Conservation (phyloP, 2,113 vertebrate species). For the Murina feae region DNA sequence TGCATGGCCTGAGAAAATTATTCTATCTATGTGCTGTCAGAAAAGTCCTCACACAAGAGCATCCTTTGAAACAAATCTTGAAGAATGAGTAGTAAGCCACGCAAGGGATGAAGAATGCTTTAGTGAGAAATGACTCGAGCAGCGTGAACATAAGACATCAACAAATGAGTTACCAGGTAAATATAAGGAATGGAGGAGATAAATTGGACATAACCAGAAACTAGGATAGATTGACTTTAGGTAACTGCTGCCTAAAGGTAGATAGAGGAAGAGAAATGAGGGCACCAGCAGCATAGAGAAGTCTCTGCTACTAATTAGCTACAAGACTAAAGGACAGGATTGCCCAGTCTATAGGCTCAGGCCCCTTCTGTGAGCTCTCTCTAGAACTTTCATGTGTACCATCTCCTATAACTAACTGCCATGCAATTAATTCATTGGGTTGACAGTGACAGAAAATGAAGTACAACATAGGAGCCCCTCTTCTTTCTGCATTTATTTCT, state of each 20-base stretch:
- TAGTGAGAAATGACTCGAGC: not conserved
- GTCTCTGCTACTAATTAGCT: not conserved
- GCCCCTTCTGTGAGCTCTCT: not conserved
- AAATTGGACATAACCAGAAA: not conserved
- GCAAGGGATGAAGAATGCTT: not conserved
- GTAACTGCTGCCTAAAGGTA: not conserved
- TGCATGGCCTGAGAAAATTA: not conserved
- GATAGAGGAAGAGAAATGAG: not conserved
- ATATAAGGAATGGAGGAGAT: not conserved
- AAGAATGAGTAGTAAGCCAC: not conserved
- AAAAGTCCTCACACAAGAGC: not conserved
- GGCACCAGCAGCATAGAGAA: not conserved
- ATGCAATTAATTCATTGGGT: not conserved
- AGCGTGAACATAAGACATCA: not conserved
- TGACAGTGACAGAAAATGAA: not conserved
- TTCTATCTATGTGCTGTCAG: not conserved
- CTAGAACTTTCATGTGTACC: not conserved
- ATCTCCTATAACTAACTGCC: not conserved
- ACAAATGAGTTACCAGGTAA: not conserved
- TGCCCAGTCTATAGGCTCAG: not conserved
- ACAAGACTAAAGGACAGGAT: accelerated
- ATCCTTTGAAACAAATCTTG: not conserved
- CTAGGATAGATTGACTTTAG: not conserved
- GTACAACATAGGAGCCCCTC: not conserved
- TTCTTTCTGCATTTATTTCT: not conserved